phyloP scores from a whole-genome alignment of 2,113 vertebrate species.

The Corvus cornix region DNA sequence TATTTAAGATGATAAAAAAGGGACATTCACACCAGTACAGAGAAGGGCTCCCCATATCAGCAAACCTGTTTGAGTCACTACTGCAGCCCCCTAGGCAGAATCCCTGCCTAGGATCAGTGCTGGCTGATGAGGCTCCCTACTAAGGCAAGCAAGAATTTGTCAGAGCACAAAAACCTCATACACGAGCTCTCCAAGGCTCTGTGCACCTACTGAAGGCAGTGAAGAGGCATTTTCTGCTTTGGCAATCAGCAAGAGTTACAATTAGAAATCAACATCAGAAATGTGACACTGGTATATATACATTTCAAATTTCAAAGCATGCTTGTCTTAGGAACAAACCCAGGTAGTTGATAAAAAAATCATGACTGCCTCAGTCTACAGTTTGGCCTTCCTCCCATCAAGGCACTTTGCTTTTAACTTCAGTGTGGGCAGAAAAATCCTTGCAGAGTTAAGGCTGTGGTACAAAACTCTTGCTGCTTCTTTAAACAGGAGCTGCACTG shows the following conservation, averaged over 20 bases:
- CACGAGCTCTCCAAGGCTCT: not conserved
- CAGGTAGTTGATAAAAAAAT: not conserved
- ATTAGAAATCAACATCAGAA: not conserved
- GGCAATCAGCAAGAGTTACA: not conserved
- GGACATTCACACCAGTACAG: not conserved
- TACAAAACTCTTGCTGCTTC: not conserved
- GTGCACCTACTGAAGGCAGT: not conserved
- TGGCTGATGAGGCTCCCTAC: not conserved
- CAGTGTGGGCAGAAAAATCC: not conserved
- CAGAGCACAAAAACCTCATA: not conserved
- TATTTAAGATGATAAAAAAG: not conserved
- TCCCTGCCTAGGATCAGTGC: not conserved
- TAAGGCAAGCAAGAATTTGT: not conserved
- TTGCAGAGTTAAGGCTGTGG: not conserved
- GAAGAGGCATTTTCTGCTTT: not conserved
- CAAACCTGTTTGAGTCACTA: fast-evolving
- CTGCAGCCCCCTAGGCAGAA: not conserved
- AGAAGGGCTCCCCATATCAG: fast-evolving
- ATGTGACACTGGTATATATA: not conserved
- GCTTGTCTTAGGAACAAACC: not conserved
- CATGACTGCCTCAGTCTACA: not conserved
- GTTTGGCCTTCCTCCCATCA: not conserved
- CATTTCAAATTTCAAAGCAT: not conserved
- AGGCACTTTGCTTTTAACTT: not conserved
- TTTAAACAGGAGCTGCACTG: not conserved